Base-by-base conservation (phyloP, 2,113 vertebrate species). In the Lagopus leucura region DNA sequence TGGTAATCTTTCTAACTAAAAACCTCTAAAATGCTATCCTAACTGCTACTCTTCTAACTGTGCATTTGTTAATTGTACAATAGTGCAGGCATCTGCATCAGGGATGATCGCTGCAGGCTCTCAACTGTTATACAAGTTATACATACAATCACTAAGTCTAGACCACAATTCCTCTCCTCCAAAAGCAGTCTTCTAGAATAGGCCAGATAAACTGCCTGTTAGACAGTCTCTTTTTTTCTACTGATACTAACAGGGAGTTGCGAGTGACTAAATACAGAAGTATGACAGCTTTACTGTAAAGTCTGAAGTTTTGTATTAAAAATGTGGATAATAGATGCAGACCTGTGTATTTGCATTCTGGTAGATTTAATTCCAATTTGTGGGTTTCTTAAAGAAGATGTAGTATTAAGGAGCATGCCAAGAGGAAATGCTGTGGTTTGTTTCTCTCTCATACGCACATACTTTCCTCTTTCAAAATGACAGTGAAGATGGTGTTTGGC, bases 361-460 rank as follows among this genome's bases (percentile, higher is more conserved):
- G 67, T 84, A 60, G 4, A 50, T 20, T 67, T 36, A 60, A 19
- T 75, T 75, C 11, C 25, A 10, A 2, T 60, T 60, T 72, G 55
- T 17, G 1, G 1, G 11, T 48, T 6, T 30, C 11, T 63, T 81
- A 40, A 77, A 71, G 21, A 57, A 52, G 36, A 47, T 18, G n/a
- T 34, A 28, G 38, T 42, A 47, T 32, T 73, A 92, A 73, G 22
- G 8, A 70, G 11, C 7, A 32, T 78, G 21, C 27, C 52, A 47
- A 43, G 80, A 74, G 5, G 8, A 3, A 90, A 6, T 3, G 40
- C 22, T 22, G 13, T 58, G 13, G 1, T 58, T 78, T 66, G 65
- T n/a, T 15, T 13, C 7, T 73, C 10, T 85, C 10, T 69, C 21
- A 38, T 6, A 3, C 0, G 0, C 13, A 21, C 48, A 8, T 54